These are phyloP conservation scores for Rhorus exstirpatorius DNA, from an alignment of 2,888 invertebrate genomes.

Conservation along the genomic window DNA sequence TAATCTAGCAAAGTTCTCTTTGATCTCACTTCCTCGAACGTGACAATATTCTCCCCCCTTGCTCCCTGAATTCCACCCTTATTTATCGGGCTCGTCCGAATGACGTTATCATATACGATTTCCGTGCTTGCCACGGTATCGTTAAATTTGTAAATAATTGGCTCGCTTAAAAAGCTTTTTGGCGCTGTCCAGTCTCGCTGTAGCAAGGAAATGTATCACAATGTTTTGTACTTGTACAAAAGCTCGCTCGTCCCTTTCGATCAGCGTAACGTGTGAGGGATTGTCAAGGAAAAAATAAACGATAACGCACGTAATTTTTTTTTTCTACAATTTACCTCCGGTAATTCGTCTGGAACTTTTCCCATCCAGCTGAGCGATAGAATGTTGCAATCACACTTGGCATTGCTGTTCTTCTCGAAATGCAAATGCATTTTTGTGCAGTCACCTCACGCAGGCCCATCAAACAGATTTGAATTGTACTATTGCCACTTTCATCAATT, in stretches of 20 bases:
- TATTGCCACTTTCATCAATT: constrained; percentile 41
- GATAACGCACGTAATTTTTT: background rate
- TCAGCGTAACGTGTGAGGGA: background rate
- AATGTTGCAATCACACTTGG: constrained; percentile 98
- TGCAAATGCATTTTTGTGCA: constrained; percentile 94
- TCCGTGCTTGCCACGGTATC: constrained; percentile 29
- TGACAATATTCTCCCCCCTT: constrained; percentile 62
- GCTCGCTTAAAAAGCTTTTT: constrained; percentile 9
- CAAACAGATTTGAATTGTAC: constrained; percentile 59
- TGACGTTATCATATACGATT: constrained; percentile 37
- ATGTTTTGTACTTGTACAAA: too few relatives aligned
- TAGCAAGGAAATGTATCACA: too few relatives aligned
- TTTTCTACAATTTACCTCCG: constrained; percentile 90
- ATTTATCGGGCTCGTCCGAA: background rate
- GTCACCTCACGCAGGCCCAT: constrained; percentile 70
- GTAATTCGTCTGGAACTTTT: constrained; percentile 97
- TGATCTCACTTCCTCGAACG: constrained; percentile 70
- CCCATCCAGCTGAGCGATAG: constrained; percentile 99
- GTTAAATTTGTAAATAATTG: constrained; percentile 55
- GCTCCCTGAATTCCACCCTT: constrained; percentile 24
- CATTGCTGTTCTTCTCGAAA: constrained; percentile 97
- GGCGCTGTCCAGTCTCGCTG: too few relatives aligned
- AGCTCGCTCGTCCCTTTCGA: too few relatives aligned
- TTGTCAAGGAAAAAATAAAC: background rate
- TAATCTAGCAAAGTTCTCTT: constrained; percentile 70